Evolutionary conservation across 2,113 vertebrate genomes (phyloP).

Genomic region (Anguilla japonica): DNA sequence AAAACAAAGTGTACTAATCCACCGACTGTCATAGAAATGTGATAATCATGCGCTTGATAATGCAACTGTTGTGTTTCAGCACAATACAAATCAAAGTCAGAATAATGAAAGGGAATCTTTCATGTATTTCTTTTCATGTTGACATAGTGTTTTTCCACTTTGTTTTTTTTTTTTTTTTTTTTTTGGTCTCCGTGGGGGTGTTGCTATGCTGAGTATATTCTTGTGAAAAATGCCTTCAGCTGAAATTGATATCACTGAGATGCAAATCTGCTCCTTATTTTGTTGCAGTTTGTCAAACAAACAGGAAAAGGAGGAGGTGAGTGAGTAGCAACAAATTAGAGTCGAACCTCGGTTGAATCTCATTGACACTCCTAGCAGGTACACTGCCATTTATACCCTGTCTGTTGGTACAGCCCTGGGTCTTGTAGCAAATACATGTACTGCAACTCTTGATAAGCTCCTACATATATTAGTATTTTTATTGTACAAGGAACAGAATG

Average conservation of each 20-base stretch:
- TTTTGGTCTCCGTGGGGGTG: background rate
- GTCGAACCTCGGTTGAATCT: background rate
- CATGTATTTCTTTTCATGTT: constrained; percentile 39
- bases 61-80: constrained; percentile 37
- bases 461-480: too few relatives aligned
- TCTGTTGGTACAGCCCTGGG: background rate
- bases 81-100: constrained; percentile 28
- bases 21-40: background rate
- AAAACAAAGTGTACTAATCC: background rate
- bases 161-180: background rate
- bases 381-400: background rate
- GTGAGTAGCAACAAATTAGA: background rate
- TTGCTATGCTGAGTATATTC: background rate
- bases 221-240: background rate
- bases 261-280: background rate
- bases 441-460: too few relatives aligned
- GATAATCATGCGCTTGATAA: constrained; percentile 32
- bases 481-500: too few relatives aligned
- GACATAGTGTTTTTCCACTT: background rate
- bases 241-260: background rate
- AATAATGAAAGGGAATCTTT: constrained; percentile 38
- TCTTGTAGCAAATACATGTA: background rate
- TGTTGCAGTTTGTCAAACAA: background rate
- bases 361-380: background rate
- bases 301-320: background rate